These are phyloP conservation scores for Uropetala carovei DNA, from an alignment of 2,888 invertebrate genomes.

Conservation along the genomic window DNA sequence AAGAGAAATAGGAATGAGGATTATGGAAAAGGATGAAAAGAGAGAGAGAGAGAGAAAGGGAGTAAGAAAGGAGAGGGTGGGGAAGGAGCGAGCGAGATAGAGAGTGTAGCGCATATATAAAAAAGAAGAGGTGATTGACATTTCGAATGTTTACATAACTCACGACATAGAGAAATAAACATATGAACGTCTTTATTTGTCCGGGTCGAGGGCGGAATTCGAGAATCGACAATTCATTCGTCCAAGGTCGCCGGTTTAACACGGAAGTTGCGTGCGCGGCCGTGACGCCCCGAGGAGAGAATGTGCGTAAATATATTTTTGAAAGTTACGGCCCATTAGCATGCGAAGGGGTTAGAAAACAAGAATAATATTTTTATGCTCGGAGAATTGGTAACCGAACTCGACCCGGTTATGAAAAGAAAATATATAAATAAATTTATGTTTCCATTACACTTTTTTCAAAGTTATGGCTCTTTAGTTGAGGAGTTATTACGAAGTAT, in stretches of 20 bases:
- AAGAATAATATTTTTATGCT: conserved; percentile 22
- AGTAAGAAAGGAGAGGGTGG: neutral
- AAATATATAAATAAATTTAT: neutral
- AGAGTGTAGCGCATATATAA: neutral
- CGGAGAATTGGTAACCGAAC: neutral
- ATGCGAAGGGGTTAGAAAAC: conserved; percentile 9
- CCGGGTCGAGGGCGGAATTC: neutral
- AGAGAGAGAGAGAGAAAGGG: neutral
- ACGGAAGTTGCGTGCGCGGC: conserved; percentile 26
- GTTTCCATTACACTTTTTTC: conserved; percentile 10
- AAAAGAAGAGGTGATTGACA: neutral
- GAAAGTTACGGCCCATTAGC: conserved; percentile 28
- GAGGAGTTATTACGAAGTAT: neutral
- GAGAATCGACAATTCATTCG: conserved; percentile 1
- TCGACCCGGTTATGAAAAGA: neutral
- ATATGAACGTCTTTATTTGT: neutral
- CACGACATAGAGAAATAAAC: neutral
- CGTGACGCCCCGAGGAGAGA: neutral
- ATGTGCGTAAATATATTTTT: neutral
- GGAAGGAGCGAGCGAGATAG: neutral
- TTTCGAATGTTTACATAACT: conserved; percentile 11
- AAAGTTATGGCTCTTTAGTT: conserved; percentile 13
- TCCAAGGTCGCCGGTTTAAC: conserved; percentile 17
- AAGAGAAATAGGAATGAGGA: too few species aligned
- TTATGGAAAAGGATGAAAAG: neutral